These are phyloP conservation scores for Zingel zingel DNA, from an alignment of 2,113 vertebrate species.

Conservation along the genomic window DNA sequence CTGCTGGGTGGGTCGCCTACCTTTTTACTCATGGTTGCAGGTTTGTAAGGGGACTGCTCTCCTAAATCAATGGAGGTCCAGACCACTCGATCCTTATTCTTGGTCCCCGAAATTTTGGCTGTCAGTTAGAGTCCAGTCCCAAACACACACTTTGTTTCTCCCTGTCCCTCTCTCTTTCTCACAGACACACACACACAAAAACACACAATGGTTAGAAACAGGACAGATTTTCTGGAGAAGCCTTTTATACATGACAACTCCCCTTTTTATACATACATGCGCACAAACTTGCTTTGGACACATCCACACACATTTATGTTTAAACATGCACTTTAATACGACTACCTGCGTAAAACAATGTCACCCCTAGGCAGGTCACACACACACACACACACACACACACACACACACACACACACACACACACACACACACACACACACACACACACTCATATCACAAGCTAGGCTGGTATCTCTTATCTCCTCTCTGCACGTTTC, in stretches of 20 bases:
- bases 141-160: constrained; percentile 17
- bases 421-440: too few species aligned
- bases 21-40: constrained; percentile 73
- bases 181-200: neutral
- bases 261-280: constrained; percentile 41
- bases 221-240: constrained; percentile 21
- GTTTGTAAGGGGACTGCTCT: constrained; percentile 47
- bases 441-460: constrained; percentile 19
- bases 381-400: neutral
- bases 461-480: constrained; percentile 53
- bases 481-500: constrained; percentile 59
- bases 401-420: too few species aligned
- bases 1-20: constrained; percentile 37
- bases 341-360: constrained; percentile 51
- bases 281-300: constrained; percentile 20
- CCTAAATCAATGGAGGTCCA: constrained; percentile 81
- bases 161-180: neutral
- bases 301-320: neutral
- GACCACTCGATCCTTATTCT: constrained; percentile 65
- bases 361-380: constrained; percentile 59
- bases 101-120: constrained; percentile 71
- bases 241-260: constrained; percentile 61
- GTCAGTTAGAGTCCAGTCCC: constrained; percentile 27
- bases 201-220: constrained; percentile 44
- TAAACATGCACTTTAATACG: neutral